phyloP scores from a whole-genome alignment of 2,113 vertebrate species.

The Antennarius striatus region DNA sequence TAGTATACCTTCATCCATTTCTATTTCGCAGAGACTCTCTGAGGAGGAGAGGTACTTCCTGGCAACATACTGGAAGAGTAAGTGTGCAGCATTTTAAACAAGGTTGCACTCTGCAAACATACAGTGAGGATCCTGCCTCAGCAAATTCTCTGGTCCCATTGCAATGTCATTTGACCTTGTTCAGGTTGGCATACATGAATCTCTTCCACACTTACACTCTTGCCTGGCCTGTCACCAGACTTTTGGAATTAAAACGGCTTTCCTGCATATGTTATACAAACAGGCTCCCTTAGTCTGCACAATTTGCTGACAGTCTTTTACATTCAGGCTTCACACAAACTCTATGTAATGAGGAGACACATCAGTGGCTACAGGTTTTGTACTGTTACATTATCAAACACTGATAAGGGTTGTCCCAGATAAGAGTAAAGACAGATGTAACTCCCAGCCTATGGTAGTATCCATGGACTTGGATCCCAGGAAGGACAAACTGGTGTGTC shows the following conservation, averaged over 20 bases:
- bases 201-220: too few species aligned
- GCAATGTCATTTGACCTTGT: too few species aligned
- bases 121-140: neutral
- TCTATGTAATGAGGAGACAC: neutral
- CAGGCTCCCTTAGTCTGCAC: too few species aligned
- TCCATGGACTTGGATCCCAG: slow-evolving; percentile 19
- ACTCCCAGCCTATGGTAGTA: slow-evolving; percentile 12
- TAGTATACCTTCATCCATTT: slow-evolving; percentile 5
- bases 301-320: neutral
- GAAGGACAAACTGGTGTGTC: slow-evolving; percentile 14
- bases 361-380: neutral
- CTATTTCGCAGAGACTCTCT: neutral
- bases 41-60: neutral
- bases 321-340: neutral
- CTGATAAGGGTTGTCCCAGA: slow-evolving; percentile 13
- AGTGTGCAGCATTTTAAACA: slow-evolving; percentile 1
- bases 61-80: neutral
- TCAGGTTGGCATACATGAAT: too few species aligned
- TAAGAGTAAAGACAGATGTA: slow-evolving; percentile 36
- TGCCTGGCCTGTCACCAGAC: too few species aligned
- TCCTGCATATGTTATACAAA: too few species aligned
- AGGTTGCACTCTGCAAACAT: neutral
- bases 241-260: too few species aligned
- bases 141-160: too few species aligned
- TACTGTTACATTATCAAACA: slow-evolving; percentile 10